phyloP scores from a whole-genome alignment of 2,888 invertebrate genomes.

The Drosophila bunnanda region DNA sequence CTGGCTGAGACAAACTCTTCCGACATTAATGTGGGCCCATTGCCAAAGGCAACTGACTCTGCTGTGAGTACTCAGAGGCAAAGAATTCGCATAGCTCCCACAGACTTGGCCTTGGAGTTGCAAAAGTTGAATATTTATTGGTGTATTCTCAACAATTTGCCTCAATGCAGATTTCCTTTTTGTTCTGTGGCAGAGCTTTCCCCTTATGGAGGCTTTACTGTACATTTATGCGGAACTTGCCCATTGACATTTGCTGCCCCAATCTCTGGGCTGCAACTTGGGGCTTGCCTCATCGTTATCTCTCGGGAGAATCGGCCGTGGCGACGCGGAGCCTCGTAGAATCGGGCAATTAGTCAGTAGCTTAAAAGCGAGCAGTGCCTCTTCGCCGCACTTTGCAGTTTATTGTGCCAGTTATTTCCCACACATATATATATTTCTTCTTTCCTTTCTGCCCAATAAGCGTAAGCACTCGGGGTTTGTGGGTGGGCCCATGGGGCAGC shows the following conservation, averaged over 20 bases:
- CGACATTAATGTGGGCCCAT: conserved; percentile 50
- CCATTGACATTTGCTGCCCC: conserved; percentile 25
- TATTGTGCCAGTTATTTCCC: conserved; percentile 65
- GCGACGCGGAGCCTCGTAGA: conserved; percentile 2
- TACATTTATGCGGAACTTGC: conserved; percentile 6
- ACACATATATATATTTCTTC: not conserved
- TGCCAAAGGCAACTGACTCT: conserved; percentile 60
- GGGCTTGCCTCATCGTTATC: conserved; percentile 23
- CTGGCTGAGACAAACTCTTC: conserved; percentile 61
- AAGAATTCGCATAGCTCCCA: not conserved
- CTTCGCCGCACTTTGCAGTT: conserved; percentile 62
- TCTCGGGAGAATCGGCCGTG: conserved; percentile 52
- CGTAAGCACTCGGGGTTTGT: conserved; percentile 12
- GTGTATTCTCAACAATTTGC: not conserved
- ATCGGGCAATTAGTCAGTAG: conserved; percentile 58
- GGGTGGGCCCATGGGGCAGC: conserved; percentile 35
- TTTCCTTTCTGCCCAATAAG: conserved; percentile 11
- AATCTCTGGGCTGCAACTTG: conserved; percentile 43
- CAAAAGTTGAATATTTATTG: not conserved
- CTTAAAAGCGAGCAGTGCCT: conserved; percentile 11
- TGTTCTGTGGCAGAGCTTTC: too few species aligned
- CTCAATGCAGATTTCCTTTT: not conserved
- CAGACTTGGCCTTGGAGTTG: not conserved
- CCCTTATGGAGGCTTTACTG: not conserved
- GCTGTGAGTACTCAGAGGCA: not conserved